Base-by-base conservation (phyloP, 2,888 invertebrate species). In the Chironomus riparius region DNA sequence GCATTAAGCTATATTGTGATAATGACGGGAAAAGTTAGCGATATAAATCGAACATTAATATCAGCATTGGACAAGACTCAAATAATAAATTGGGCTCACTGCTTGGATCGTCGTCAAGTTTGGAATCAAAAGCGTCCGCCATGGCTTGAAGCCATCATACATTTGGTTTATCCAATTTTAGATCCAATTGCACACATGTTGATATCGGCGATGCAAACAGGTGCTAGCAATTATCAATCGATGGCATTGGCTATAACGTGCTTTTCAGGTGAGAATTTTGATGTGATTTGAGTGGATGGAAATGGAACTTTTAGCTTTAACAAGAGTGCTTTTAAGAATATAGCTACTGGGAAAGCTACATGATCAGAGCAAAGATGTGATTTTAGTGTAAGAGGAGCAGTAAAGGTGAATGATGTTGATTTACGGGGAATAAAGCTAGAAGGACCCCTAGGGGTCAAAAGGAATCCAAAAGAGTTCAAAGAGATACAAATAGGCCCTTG, bases 71-170 rank as follows among this genome's bases (percentile, higher is more conserved):
- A 89, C 77, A 85, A 87, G 50, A 86, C 86, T 5, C 86, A 86
- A 6, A 82, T 84, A 38, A 84, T 81, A 0, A 82, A 87, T 69
- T 93, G 93, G 93, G 87, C 90, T 0, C 87, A 88, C 77, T 91
- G 90, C 79, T 86, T 93, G 77, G 92, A 93, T 82, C 89, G 90
- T 81, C 85, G 91, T 80, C 92, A 93, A 86, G 89, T 93, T 2
- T 93, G 93, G 93, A 92, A 92, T 81, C 91, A 92, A 81, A 89
- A 90, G 47, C 85, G 91, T 50, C 92, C 92, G 13, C 87, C 92
- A 0, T 94, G 93, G 93, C 83, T 91, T 76, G 89, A 91, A 73
- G 92, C 91, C 0, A 84, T 93, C 12, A 81, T 92, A 78, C 88
- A 88, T 18, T 85, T 90, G n/a, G 85, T 89, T 0, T 87, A 88